Percentiles rank a stretch among this genome's conserved stretches.
Evolutionary conservation across 2,797 vertebrate species (phyloP).

Genomic region (Columba guinea): DNA sequence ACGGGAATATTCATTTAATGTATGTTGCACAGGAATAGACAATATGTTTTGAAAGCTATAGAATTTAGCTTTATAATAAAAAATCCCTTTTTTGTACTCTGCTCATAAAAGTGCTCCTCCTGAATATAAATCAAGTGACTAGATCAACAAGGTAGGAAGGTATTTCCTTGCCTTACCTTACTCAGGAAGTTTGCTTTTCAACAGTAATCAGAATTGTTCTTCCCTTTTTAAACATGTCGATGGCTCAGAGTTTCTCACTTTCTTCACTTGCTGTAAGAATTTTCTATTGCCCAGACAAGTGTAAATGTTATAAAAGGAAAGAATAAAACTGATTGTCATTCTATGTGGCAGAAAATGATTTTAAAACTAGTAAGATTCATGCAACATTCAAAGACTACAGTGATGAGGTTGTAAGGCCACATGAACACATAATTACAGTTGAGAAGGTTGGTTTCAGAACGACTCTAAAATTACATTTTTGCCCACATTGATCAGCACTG

Average conservation of each 20-base stretch:
- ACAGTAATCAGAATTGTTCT: background rate
- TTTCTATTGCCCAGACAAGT: background rate
- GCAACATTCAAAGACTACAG: background rate
- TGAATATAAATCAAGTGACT: background rate
- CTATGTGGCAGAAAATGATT: background rate
- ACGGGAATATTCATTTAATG: background rate
- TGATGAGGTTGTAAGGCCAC: background rate
- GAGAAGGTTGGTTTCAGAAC: background rate
- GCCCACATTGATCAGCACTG: background rate
- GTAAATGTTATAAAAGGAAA: background rate
- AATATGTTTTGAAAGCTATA: background rate
- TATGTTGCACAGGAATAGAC: background rate
- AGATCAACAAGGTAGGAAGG: background rate
- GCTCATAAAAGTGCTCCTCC: background rate
- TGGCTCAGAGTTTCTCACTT: background rate
- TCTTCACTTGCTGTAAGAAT: background rate
- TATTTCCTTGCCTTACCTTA: background rate
- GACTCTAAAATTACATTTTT: background rate
- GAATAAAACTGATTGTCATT: background rate
- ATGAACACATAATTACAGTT: background rate
- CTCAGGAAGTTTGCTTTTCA: background rate
- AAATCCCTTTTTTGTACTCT: background rate
- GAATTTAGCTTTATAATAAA: background rate
- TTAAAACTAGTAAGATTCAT: background rate
- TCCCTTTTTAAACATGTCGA: background rate